Percentiles rank a stretch among this genome's conserved stretches.
Evolutionary conservation across 2,113 vertebrate species (phyloP).

Genomic region (Gopherus flavomarginatus): DNA sequence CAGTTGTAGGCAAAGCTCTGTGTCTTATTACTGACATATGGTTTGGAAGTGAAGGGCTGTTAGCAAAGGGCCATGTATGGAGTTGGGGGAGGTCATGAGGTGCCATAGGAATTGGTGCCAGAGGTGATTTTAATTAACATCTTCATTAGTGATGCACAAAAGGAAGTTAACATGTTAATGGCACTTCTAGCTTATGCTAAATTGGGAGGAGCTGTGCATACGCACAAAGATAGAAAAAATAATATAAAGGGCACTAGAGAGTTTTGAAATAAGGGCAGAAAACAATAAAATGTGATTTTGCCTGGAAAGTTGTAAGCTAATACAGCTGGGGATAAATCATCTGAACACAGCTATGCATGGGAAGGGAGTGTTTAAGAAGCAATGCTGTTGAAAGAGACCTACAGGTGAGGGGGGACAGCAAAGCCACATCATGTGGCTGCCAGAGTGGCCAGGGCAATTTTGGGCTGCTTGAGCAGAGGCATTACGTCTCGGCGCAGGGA

Average conservation of each 20-base stretch:
- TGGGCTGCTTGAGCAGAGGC: neutral
- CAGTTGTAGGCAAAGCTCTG: neutral
- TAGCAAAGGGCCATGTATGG: neutral
- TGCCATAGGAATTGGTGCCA: neutral
- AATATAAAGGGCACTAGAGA: neutral
- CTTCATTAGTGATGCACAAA: neutral
- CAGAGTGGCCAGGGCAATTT: neutral
- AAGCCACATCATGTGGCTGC: neutral
- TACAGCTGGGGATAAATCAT: neutral
- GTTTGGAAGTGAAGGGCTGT: neutral
- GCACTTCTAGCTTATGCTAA: neutral
- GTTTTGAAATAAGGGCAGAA: neutral
- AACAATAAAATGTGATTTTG: neutral
- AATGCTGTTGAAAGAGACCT: neutral
- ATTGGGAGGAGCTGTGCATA: neutral
- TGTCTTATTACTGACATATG: neutral
- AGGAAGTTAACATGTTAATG: constrained; percentile 4
- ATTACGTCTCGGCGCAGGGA: neutral
- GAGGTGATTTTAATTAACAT: constrained; percentile 23
- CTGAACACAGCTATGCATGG: neutral
- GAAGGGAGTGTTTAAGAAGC: neutral
- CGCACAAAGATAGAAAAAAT: neutral
- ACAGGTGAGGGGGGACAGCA: neutral
- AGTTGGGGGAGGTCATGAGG: neutral
- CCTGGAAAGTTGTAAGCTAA: neutral